Conservation (phyloP, 2,888 invertebrate species). For the Trypoxylon attenuatum region DNA sequence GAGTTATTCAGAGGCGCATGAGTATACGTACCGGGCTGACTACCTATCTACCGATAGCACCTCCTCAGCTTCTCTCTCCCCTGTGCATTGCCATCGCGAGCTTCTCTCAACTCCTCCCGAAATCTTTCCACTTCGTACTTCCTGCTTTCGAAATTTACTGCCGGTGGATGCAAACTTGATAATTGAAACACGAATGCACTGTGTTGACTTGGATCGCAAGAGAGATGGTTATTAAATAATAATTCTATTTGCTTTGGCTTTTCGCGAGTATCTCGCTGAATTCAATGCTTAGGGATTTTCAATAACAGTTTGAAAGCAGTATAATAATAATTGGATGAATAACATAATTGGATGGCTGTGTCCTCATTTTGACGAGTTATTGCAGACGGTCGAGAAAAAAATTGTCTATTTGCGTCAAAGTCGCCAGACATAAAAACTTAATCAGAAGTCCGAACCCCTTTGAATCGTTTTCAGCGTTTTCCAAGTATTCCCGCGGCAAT, state of each 20-base stretch:
- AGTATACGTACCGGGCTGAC: constrained; percentile 49
- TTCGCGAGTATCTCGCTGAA: too few species aligned
- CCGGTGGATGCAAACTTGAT: background rate
- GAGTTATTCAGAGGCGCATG: constrained; percentile 59
- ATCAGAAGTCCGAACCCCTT: background rate
- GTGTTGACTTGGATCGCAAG: too few species aligned
- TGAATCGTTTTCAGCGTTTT: background rate
- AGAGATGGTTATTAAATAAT: too few species aligned
- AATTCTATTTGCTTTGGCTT: too few species aligned
- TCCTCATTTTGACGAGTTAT: too few species aligned
- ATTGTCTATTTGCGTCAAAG: constrained; percentile 24
- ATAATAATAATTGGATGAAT: too few species aligned
- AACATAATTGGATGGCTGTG: too few species aligned
- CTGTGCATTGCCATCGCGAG: constrained; percentile 2
- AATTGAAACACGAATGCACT: background rate
- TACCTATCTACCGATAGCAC: constrained; percentile 59
- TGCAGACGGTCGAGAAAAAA: too few species aligned
- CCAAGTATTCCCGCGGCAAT: constrained; percentile 20
- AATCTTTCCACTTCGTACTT: constrained; percentile 23
- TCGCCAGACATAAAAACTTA: constrained; percentile 9
- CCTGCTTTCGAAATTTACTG: constrained; percentile 20
- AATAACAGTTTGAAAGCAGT: too few species aligned
- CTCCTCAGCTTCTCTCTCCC: constrained; percentile 22
- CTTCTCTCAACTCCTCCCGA: constrained; percentile 33
- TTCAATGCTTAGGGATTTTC: too few species aligned